Evolutionary conservation across 2,888 invertebrate genomes (phyloP), one percentile per base, ranked within the genome.

Genomic region (Drosophila subquinaria): DNA sequence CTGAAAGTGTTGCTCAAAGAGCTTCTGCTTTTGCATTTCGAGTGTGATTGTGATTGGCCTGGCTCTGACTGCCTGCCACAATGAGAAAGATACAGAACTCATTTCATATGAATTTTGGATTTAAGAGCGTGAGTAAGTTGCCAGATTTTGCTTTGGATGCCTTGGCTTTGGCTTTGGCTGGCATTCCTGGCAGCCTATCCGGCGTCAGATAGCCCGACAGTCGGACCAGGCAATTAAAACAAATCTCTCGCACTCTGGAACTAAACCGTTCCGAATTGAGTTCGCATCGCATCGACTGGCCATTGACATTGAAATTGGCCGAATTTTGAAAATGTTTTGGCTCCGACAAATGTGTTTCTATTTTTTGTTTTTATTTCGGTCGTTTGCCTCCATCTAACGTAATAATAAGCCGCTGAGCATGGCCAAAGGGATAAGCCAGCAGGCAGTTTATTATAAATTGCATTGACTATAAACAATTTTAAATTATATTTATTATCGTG

Each of bases 41-140:
- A 64, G 52, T 73, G 77, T 70, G 74, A 69, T 69, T 73, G 77
- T 66, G 74, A 69, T 69, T 78, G 69, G 51, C 43, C 67, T 74
- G 50, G 36, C 69, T 63, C 67, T 69, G 50, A 40, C 69, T 63
- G 55, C 42, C 60, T 60, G 72, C 51, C 64, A 75, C 38, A 67
- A 48, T 55, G 53, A 59, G 47, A 64, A 64, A 69, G 66, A 78
- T 68, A 78, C 73, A 63, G 78, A 81, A 81, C 76, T 75, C 69
- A 85, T 88, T 88, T 86, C 88, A 71, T 51, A 40, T 63, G 85
- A 86, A 86, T 85, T 86, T 88, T 59, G 77, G 76, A 70, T 69
- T 86, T 88, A 82, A 73, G 61, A 70, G 65, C 68, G 68, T 82
- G 84, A 86, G 84, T 84, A 86, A 85, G 79, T 81, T 76, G 81